Evolutionary conservation across 2,113 vertebrate genomes (phyloP), one percentile per base, ranked within the genome.

Genomic region (Zosterops japonicus): DNA sequence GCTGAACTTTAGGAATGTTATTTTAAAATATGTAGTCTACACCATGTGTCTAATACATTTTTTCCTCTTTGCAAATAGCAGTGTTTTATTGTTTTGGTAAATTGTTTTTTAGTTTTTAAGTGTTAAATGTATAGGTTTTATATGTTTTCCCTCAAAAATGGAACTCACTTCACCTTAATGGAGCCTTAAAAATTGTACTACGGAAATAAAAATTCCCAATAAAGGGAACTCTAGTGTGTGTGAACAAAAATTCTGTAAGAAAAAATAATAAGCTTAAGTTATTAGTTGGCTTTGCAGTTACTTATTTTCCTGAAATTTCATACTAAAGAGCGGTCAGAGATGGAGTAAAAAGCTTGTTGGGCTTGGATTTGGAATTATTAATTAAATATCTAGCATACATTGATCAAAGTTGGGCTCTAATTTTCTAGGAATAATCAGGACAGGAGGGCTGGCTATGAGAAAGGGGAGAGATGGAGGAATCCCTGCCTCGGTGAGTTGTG

Each of bases 1-100:
- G 57, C n/a, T 95, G 92, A 97, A 96, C 93, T 91, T 89, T n/a
- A 95, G 88, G 94, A 96, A 95, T 9, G 42, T 15, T 86, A 84
- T 87, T 94, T 95, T 87, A 95, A 96, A 96, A 94, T 88, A 87
- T 8, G 55, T 89, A 70, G 64, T 79, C 61, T 84, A 53, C 22
- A 44, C 52, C 78, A 52, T 76, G 71, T 83, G 74, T 91, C 46
- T 15, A 56, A 56, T 78, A 86, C 35, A 27, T 49, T 83, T 91
- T 91, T 80, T 67, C 13, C 39, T 65, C 29, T 79, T 82, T 69
- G 47, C 80, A 94, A 93, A 89, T 39, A 63, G 42, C 36, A 52
- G 23, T 16, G 14, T 22, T 81, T 81, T 75, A 74, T 90, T 91
- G 59, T 41, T 90, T 87, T 44, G 23, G 49, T 72, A 50, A 89